Evolutionary conservation across 2,888 invertebrate species (phyloP).

Genomic region (Phania funesta): DNA sequence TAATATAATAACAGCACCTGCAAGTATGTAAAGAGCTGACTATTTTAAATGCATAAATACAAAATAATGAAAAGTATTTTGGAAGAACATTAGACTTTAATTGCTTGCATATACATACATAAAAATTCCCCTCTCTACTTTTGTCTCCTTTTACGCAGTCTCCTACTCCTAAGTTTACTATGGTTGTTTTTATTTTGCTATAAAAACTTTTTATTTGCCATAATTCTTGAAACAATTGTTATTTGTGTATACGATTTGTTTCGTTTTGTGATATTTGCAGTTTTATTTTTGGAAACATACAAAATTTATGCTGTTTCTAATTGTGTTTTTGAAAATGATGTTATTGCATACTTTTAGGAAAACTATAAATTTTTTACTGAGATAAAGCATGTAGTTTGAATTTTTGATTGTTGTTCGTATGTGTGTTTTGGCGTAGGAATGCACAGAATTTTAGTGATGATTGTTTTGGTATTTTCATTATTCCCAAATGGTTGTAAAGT

Average conservation of each 20-base stretch:
- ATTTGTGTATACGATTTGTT: not conserved
- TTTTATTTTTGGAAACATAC: not conserved
- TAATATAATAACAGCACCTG: not conserved
- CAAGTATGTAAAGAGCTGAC: not conserved
- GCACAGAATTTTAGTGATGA: not conserved
- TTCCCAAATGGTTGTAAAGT: not conserved
- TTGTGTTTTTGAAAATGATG: slow-evolving; percentile 46
- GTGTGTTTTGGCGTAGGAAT: not conserved
- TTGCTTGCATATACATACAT: not conserved
- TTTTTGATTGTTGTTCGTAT: not conserved
- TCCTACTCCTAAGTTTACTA: not conserved
- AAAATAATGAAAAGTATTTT: not conserved
- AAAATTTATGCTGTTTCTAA: slow-evolving; percentile 54
- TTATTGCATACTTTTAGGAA: slow-evolving; percentile 52
- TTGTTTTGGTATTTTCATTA: not conserved
- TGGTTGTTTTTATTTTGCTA: slow-evolving; percentile 26
- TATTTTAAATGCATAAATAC: not conserved
- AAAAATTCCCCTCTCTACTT: not conserved
- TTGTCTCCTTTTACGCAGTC: not conserved
- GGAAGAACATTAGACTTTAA: not conserved
- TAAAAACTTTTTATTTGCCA: slow-evolving; percentile 26
- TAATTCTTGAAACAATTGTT: slow-evolving; percentile 42
- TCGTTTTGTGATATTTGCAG: not conserved
- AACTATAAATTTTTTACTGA: slow-evolving; percentile 45
- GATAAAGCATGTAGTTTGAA: slow-evolving; percentile 23